These are phyloP conservation scores for Cydia fagiglandana DNA, from an alignment of 1,140 invertebrate genomes.

Conservation along the genomic window DNA sequence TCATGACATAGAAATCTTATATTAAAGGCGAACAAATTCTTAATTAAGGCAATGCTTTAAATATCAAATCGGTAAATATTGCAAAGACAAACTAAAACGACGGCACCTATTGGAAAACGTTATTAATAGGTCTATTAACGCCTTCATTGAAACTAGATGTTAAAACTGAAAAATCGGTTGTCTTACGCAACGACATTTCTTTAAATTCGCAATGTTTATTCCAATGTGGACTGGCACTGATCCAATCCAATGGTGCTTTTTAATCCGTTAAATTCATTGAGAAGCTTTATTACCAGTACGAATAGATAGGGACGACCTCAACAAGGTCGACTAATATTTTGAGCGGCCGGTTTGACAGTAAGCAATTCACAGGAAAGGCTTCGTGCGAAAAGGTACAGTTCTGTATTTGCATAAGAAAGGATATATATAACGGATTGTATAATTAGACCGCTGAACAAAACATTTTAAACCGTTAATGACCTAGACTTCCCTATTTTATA, in stretches of 20 bases:
- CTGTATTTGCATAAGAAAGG: conserved; percentile 37
- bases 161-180: conserved; percentile 46
- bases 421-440: not conserved
- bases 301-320: conserved; percentile 67
- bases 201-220: conserved; percentile 74
- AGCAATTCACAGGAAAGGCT: conserved; percentile 31
- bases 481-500: not conserved
- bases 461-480: conserved; percentile 1
- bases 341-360: conserved; percentile 38
- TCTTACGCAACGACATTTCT: conserved; percentile 70
- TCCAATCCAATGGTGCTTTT: conserved; percentile 73
- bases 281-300: conserved; percentile 66
- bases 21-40: no score
- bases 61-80: no score
- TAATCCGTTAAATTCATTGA: conserved; percentile 75
- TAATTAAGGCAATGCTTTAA: no score
- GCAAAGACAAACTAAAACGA: not conserved
- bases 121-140: conserved; percentile 1
- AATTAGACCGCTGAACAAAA: not conserved
- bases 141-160: conserved; percentile 39
- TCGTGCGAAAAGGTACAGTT: conserved; percentile 39
- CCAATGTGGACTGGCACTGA: conserved; percentile 62
- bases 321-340: conserved; percentile 62
- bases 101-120: not conserved
- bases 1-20: not conserved